A percentile compares a stretch with the other conserved stretches of the same genome.
These are phyloP conservation scores for Nemotelus nigrinus DNA, from an alignment of 2,888 invertebrate species.

Conservation along the genomic window DNA sequence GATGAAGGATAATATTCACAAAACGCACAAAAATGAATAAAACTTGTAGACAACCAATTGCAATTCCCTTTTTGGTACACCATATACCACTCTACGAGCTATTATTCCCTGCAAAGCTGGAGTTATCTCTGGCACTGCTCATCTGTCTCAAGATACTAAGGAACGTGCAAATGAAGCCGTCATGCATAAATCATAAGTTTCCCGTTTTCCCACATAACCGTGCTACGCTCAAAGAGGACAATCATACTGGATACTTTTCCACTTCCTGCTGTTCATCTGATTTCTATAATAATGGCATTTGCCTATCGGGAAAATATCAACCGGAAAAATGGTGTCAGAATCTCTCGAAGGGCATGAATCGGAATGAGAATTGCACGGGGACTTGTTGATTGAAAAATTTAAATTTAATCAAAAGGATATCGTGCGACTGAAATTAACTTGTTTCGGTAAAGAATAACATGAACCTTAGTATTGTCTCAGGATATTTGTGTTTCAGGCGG, in stretches of 20 bases:
- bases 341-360: background rate
- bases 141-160: conserved; percentile 3
- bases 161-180: conserved; percentile 38
- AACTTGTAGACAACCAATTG: background rate
- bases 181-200: conserved; percentile 43
- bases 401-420: conserved; percentile 53
- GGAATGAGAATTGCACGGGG: background rate
- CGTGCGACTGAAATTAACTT: conserved; percentile 51
- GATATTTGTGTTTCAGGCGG: background rate
- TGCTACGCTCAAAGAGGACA: background rate
- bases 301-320: conserved; percentile 24
- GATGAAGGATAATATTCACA: background rate
- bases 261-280: conserved; percentile 6
- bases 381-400: conserved; percentile 53
- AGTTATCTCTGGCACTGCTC: background rate
- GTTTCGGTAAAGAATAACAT: conserved; percentile 24
- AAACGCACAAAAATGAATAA: background rate
- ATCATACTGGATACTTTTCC: background rate
- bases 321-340: conserved; percentile 22
- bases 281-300: conserved; percentile 27
- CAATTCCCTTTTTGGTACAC: background rate
- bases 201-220: conserved; percentile 12
- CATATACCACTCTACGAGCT: background rate
- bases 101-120: background rate
- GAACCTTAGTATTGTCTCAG: conserved; percentile 14